A percentile compares a stretch with the other conserved stretches of the same genome.
phyloP scores from a whole-genome alignment of 2,888 invertebrate species.

The Helobdella robusta region DNA sequence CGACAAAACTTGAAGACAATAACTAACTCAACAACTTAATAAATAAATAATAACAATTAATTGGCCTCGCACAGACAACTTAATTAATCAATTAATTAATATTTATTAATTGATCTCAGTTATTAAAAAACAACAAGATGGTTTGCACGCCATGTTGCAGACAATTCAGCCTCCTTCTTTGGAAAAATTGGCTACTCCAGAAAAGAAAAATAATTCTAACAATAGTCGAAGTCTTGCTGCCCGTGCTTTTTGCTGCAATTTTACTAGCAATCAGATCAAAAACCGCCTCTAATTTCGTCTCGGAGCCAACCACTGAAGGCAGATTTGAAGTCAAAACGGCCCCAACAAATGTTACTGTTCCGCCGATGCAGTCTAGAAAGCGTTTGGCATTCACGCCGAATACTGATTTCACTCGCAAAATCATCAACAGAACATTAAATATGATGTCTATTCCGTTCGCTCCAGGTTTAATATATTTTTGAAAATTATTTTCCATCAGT shows the following conservation, averaged over 20 bases:
- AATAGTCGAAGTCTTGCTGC: conserved; percentile 56
- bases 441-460: too few relatives aligned
- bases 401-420: conserved; percentile 2
- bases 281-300: conserved; percentile 45
- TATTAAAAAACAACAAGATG: not conserved
- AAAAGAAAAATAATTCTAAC: conserved; percentile 64
- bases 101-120: too few relatives aligned
- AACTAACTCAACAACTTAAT: too few relatives aligned
- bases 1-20: too few relatives aligned
- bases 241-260: conserved; percentile 51
- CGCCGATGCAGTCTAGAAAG: not conserved
- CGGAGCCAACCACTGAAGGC: conserved; percentile 27
- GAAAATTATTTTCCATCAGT: not conserved
- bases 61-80: too few relatives aligned
- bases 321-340: conserved; percentile 21
- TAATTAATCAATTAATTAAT: too few relatives aligned
- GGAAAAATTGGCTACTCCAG: conserved; percentile 74
- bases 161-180: conserved; percentile 62
- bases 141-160: conserved; percentile 9
- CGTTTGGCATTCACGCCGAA: conserved; percentile 31
- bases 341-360: not conserved
- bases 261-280: conserved; percentile 63
- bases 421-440: conserved; percentile 25
- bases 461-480: conserved; percentile 24
- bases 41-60: too few relatives aligned